Evolutionary conservation across 2,797 vertebrate species (phyloP).

Genomic region (Chelidonichthys spinosus): DNA sequence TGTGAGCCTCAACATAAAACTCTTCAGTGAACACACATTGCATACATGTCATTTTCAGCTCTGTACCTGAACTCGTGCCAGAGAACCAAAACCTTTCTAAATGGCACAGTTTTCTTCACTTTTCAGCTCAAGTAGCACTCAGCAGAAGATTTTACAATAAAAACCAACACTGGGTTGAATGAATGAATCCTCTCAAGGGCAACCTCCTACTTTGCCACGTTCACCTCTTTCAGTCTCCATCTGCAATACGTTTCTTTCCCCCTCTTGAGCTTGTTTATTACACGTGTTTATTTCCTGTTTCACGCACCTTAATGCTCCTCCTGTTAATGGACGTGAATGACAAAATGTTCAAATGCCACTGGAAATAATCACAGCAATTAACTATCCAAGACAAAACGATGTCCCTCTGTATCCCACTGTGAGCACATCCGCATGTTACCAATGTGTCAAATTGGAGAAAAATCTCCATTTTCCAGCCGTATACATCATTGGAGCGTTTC

Average conservation of each 20-base stretch:
- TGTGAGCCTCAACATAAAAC: too few relatives aligned
- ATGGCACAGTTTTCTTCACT: too few relatives aligned
- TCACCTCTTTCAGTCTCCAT: conserved; percentile 12
- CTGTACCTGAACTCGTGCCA: too few relatives aligned
- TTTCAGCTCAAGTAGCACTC: background rate
- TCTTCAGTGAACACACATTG: too few relatives aligned
- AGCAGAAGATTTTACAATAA: background rate
- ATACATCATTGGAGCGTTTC: background rate
- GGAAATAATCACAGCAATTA: background rate
- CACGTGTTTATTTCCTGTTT: background rate
- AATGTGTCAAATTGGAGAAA: background rate
- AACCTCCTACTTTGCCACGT: background rate
- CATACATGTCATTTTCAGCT: too few relatives aligned
- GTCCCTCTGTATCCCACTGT: background rate
- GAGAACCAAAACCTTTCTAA: too few relatives aligned
- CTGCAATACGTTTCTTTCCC: background rate
- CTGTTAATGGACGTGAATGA: background rate
- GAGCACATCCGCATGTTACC: background rate
- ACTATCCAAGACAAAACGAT: background rate
- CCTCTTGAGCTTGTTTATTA: too few relatives aligned
- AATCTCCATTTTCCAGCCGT: too few relatives aligned
- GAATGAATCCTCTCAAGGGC: background rate
- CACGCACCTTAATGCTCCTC: background rate
- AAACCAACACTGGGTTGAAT: background rate
- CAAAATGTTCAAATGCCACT: background rate